These are phyloP conservation scores for Gallinago undulata DNA, from an alignment of 2,113 vertebrate species.

Conservation along the genomic window DNA sequence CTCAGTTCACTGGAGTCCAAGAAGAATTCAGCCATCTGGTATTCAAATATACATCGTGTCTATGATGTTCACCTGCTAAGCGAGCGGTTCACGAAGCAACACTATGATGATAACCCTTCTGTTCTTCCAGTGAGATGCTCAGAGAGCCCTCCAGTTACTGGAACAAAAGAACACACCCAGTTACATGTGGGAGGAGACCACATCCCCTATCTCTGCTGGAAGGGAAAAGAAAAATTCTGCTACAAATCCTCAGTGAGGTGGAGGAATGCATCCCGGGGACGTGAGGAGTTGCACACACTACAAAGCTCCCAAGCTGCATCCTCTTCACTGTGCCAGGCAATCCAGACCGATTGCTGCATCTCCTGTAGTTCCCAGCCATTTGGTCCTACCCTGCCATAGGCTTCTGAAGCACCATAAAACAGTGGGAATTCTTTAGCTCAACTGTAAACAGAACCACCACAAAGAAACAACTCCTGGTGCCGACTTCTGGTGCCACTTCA, in stretches of 20 bases:
- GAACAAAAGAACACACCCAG: not conserved
- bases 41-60: not conserved
- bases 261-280: not conserved
- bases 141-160: not conserved
- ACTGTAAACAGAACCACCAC: not conserved
- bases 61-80: not conserved
- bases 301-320: accelerated
- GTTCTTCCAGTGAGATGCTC: not conserved
- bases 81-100: not conserved
- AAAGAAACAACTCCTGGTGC: accelerated
- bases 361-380: not conserved
- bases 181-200: not conserved
- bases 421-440: not conserved
- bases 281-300: accelerated
- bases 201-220: not conserved
- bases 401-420: not conserved
- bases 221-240: not conserved
- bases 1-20: not conserved
- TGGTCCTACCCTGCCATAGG: not conserved
- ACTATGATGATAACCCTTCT: conserved; percentile 45
- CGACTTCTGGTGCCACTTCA: not conserved
- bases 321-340: accelerated
- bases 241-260: not conserved
- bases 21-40: conserved; percentile 38
- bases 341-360: not conserved